Evolutionary conservation across 2,113 vertebrate genomes (phyloP).

Genomic region (Mustela lutreola): DNA sequence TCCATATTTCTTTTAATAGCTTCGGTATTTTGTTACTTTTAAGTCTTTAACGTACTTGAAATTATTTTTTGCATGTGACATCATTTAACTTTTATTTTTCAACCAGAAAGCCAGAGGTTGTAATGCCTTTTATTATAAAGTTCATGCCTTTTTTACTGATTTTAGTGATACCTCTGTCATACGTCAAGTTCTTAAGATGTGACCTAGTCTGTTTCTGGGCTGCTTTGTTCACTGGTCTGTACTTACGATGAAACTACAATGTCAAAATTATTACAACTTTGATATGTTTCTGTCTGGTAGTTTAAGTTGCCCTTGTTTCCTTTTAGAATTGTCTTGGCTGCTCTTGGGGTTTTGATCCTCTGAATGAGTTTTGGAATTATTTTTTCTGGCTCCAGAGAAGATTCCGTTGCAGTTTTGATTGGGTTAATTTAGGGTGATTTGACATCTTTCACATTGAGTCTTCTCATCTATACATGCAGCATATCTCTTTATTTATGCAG

Average conservation of each 20-base stretch:
- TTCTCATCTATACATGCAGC: neutral
- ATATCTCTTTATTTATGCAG: neutral
- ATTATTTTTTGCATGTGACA: neutral
- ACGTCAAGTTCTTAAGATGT: neutral
- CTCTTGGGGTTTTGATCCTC: constrained; percentile 31
- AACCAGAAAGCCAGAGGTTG: neutral
- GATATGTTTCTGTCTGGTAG: neutral
- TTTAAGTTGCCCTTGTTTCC: neutral
- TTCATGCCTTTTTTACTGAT: neutral
- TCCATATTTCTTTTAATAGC: neutral
- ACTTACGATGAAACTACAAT: neutral
- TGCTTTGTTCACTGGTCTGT: neutral
- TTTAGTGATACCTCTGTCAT: neutral
- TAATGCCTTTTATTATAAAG: neutral
- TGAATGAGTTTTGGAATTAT: constrained; percentile 31
- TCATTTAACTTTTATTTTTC: constrained; percentile 19
- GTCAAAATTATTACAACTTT: neutral
- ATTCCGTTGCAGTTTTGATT: neutral
- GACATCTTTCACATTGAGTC: neutral
- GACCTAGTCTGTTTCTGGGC: neutral
- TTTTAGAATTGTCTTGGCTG: neutral
- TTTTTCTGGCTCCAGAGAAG: neutral
- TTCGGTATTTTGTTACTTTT: neutral
- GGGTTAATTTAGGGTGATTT: neutral
- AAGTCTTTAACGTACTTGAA: neutral